A percentile compares a stretch with the other conserved stretches of the same genome.
phyloP scores from a whole-genome alignment of 2,113 vertebrate species.

The Sturnira hondurensis region DNA sequence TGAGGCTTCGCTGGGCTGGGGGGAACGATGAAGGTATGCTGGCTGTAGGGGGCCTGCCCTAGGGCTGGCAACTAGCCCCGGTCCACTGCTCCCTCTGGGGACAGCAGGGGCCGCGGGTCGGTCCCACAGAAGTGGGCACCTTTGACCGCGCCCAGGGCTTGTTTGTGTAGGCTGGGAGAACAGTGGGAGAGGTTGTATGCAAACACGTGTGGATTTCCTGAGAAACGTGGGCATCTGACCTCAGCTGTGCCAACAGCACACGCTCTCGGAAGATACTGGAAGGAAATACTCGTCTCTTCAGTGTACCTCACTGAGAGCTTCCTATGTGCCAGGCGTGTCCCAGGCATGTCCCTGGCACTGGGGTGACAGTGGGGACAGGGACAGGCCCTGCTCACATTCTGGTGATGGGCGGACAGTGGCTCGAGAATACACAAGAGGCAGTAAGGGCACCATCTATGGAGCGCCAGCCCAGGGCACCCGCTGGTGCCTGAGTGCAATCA shows the following conservation, averaged over 20 bases:
- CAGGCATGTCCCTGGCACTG: not conserved
- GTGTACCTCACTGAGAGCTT: not conserved
- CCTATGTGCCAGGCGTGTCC: not conserved
- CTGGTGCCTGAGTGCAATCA: not conserved
- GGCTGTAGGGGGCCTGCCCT: no score
- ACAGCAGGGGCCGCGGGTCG: no score
- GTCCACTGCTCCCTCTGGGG: not conserved
- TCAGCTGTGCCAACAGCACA: not conserved
- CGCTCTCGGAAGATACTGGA: not conserved
- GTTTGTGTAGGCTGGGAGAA: not conserved
- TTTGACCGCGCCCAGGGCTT: not conserved
- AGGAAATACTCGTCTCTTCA: not conserved
- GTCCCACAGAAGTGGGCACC: not conserved
- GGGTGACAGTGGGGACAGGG: not conserved
- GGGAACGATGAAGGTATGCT: not conserved
- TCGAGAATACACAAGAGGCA: fast-evolving
- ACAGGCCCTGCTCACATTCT: fast-evolving
- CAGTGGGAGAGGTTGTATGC: fast-evolving
- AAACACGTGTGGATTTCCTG: not conserved
- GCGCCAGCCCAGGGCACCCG: fast-evolving
- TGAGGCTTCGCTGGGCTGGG: not conserved
- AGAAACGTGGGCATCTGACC: not conserved
- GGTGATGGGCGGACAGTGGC: fast-evolving
- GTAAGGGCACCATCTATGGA: fast-evolving
- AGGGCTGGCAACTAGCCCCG: no score